Evolutionary conservation across 2,797 vertebrate genomes (phyloP).

Genomic region (Vireo griseus): DNA sequence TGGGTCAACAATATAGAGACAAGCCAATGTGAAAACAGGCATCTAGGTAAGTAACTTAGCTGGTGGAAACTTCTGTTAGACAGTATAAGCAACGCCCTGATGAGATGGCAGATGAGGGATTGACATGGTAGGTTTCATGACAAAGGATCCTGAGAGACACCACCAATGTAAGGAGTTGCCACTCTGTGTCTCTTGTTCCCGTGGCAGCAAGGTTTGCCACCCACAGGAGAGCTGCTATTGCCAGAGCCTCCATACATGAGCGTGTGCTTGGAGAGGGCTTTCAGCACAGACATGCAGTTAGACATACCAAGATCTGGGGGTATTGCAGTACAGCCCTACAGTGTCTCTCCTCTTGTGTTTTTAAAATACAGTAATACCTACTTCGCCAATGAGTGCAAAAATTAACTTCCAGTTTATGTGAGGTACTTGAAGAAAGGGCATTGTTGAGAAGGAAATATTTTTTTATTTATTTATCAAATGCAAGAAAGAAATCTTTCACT

Average conservation of each 20-base stretch:
- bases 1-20: background rate
- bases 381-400: background rate
- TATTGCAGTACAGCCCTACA: background rate
- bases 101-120: background rate
- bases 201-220: background rate
- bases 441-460: background rate
- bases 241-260: background rate
- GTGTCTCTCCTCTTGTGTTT: background rate
- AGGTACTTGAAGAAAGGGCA: background rate
- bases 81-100: background rate
- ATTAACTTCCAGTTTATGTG: background rate
- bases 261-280: background rate
- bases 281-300: background rate
- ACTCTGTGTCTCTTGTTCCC: background rate
- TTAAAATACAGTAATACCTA: background rate
- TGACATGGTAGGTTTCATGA: background rate
- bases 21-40: background rate
- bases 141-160: background rate
- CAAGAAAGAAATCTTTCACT: background rate
- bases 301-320: background rate
- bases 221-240: background rate
- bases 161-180: accelerated
- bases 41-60: background rate
- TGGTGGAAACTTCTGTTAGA: background rate
- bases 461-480: background rate